Percentiles rank a stretch among this genome's conserved stretches.
phyloP scores from a whole-genome alignment of 2,888 invertebrate genomes.

The Abrostola triplasia region DNA sequence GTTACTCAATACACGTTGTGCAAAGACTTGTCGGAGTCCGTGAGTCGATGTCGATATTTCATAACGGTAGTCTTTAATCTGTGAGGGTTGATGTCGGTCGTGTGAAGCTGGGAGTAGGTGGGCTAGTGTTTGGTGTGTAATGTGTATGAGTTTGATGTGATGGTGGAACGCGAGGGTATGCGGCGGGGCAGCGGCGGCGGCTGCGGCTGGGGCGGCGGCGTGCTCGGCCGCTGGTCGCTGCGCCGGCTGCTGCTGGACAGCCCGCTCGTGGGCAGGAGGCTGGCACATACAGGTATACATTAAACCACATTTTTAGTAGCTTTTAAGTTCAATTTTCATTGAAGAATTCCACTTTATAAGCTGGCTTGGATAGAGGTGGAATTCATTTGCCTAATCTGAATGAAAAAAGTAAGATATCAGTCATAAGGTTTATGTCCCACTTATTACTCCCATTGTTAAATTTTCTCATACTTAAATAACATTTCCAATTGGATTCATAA shows the following conservation, averaged over 20 bases:
- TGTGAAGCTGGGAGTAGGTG: constrained; percentile 53
- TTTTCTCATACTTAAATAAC: no score
- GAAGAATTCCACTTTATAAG: not conserved
- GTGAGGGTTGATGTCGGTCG: constrained; percentile 66
- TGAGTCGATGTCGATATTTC: constrained; percentile 67
- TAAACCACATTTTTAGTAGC: not conserved
- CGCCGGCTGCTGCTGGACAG: constrained; percentile 91
- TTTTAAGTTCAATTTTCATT: not conserved
- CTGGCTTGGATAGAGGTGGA: no score
- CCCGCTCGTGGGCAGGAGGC: constrained; percentile 90
- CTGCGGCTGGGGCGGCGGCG: constrained; percentile 83
- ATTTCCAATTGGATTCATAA: no score
- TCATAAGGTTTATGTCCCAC: no score
- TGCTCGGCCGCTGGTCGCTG: constrained; percentile 90
- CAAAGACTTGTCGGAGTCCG: constrained; percentile 67
- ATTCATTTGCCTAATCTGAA: no score
- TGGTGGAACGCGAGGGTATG: constrained; percentile 83
- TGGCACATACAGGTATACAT: constrained; percentile 84
- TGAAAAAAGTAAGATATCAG: no score
- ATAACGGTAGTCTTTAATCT: constrained; percentile 74
- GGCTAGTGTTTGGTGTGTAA: constrained; percentile 65
- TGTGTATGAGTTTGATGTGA: constrained; percentile 76
- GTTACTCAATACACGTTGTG: constrained; percentile 81
- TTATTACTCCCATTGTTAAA: no score
- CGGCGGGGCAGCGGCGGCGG: constrained; percentile 80